phyloP scores from a whole-genome alignment of 2,113 vertebrate species.

The Otocyon megalotis region DNA sequence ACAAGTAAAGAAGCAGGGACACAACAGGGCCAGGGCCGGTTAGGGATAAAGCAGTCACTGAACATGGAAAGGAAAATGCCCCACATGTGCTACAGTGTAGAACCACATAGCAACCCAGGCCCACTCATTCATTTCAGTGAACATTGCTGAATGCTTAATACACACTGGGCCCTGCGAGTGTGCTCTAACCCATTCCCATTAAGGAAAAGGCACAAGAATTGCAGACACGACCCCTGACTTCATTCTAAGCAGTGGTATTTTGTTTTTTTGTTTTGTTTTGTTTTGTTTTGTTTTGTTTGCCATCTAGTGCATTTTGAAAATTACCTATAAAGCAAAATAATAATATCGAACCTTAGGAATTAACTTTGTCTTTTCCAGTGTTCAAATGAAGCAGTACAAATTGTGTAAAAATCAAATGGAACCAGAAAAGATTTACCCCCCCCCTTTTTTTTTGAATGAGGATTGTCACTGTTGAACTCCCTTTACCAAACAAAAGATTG shows the following conservation, averaged over 20 bases:
- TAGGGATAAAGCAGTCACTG: not conserved
- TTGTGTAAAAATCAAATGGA: not conserved
- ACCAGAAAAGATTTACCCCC: not conserved
- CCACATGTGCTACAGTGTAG: fast-evolving
- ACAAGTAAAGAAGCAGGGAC: not conserved
- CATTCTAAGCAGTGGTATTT: not conserved
- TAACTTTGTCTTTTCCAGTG: not conserved
- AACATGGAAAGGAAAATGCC: not conserved
- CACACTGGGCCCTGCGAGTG: fast-evolving
- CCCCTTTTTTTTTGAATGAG: not conserved
- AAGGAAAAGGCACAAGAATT: fast-evolving
- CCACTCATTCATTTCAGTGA: fast-evolving
- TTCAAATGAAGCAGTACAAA: not conserved
- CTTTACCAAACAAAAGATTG: constrained; percentile 9
- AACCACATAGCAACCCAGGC: not conserved
- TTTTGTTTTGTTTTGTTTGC: too few relatives aligned
- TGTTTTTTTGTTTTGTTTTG: not conserved
- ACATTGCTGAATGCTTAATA: fast-evolving
- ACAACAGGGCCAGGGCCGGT: not conserved
- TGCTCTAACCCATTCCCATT: not conserved
- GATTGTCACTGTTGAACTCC: not conserved
- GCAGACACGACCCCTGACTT: not conserved
- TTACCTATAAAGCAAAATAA: not conserved
- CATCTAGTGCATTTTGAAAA: not conserved
- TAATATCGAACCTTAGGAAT: not conserved